Evolutionary conservation across 2,888 invertebrate genomes (phyloP), one percentile per base, ranked within the genome.

Genomic region (Calliphora vomitoria): DNA sequence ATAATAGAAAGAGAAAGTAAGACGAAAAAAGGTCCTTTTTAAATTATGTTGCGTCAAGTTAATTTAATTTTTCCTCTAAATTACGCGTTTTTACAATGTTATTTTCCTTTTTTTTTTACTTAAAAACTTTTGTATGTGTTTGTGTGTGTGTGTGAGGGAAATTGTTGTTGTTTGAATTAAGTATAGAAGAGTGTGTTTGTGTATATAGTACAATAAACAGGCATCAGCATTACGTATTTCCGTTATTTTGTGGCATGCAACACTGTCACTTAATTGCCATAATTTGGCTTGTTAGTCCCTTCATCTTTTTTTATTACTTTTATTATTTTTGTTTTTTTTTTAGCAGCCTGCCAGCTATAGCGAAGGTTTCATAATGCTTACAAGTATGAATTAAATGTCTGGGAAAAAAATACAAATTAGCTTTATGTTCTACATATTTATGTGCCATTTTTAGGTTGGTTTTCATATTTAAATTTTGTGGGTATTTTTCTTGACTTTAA

Each of bases 201-300:
- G n/a, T 35, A n/a, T 66, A n/a, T 74, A 66, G 1, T 13, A 18
- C 47, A 18, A 53, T 55, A 58, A 11, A 66, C 20, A 60, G 44
- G 50, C 53, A 58, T 64, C 71, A 71, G 69, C 64, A 55, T 20
- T 47, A 50, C 18, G 47, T 85, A 84, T 84, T 76, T 85, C 85
- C 81, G 76, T 81, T 85, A 72, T 60, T 78, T 82, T 76, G 85
- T 50, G 85, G 85, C 66, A 82, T 85, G 74, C 69, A 81, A 80
- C 66, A 78, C 87, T 88, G 78, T 83, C 71, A 86, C 82, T 85
- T 88, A 89, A 88, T 89, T 88, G 86, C 82, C 89, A 76, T 89
- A 86, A 88, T 89, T 89, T 85, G 60, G 72, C 58, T 78, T 82
- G 76, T 76, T 87, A 79, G 80, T 55, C 83, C 53, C 71, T 44